Base-by-base conservation (phyloP, 2,797 vertebrate genomes). In the Anniella stebbinsi region DNA sequence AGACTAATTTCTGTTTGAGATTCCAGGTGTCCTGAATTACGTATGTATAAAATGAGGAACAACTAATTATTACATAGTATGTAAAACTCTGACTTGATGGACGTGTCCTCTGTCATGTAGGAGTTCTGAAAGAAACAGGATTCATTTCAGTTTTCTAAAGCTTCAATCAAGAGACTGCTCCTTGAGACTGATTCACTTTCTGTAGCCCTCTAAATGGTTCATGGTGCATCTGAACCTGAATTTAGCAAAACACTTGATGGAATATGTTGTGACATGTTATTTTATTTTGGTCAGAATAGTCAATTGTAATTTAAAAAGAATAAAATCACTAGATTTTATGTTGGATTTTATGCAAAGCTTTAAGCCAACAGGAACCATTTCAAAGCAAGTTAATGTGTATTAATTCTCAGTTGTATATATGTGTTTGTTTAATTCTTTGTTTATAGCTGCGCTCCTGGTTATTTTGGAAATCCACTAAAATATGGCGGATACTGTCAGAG, bases 391-490 rank as follows among this genome's bases (percentile, higher is more conserved):
- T n/a, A 45, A 88, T 41, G 30, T 88, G 11, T 21, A 63, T 85
- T 85, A 92, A 73, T 91, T 92, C 21, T 88, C 84, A 88, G 8
- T 60, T 89, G 28, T 36, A n/a, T 72, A 60, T 69, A 36, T 85
- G 1, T 85, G 21, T 72, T 10, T 63, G 7, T 75, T 63, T n/a
- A 6, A 6, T 45, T 75, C 67, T 78, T 85, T 94, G 94, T 88
- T 63, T 86, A 21, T 94, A 99, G 99, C 41, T 99, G 99, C 97
- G 98, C 98, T 91, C 96, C 98, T 2, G 99, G 99, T 92, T 99
- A 98, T 96, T 99, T 98, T 91, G 99, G 99, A 18, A 97, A 98
- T 91, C 99, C 99, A 8, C 91, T 97, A 94, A 95, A 94, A 45
- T 87, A 95, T 30, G 98, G 98, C 91, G 98, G 98, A 90, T 97